These are phyloP conservation scores for human (Homo sapiens) DNA, from an alignment of 2,113 vertebrate species.

Conservation along the genomic window GRCh38 chr1:90052001-90052500, in stretches of 20 bases:
- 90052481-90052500: background rate
- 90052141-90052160: background rate
- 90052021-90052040: too few relatives aligned
- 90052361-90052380: background rate
- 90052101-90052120: background rate
- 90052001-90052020: too few relatives aligned
- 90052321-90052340: background rate
- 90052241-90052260: background rate
- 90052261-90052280: background rate
- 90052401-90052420: background rate
- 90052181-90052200: background rate
- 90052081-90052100: too few relatives aligned
- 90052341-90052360: background rate
- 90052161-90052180: background rate
- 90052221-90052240: background rate
- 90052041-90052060: too few relatives aligned
- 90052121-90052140: background rate
- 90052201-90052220: background rate
- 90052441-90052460: background rate
- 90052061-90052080: too few relatives aligned
- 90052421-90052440: background rate
- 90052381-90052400: background rate
- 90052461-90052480: background rate
- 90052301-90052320: background rate
- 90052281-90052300: background rate